These are phyloP conservation scores for Gallinago media DNA, from an alignment of 2,113 vertebrate genomes.

Conservation along the genomic window DNA sequence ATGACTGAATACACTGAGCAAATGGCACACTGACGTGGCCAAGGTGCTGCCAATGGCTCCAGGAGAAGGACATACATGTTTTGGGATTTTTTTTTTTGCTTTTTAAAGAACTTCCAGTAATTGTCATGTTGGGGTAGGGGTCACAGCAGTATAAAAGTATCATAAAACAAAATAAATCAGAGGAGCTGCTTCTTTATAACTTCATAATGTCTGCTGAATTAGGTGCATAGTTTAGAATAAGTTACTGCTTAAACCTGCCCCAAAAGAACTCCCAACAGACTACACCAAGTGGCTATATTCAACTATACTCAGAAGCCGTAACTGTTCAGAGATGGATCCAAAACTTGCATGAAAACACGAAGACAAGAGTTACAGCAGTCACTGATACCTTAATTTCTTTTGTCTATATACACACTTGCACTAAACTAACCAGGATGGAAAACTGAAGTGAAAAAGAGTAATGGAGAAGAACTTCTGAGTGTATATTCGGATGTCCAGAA, in stretches of 20 bases:
- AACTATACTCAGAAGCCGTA: background rate
- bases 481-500: background rate
- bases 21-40: background rate
- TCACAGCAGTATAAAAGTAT: background rate
- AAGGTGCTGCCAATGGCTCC: background rate
- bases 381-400: background rate
- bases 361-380: background rate
- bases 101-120: background rate
- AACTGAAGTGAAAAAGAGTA: background rate
- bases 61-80: background rate
- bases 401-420: background rate
- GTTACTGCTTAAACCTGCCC: background rate
- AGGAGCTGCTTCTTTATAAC: background rate
- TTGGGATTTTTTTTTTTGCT: accelerated
- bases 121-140: background rate
- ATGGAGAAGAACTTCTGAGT: background rate
- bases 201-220: background rate
- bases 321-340: background rate
- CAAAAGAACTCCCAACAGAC: background rate
- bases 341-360: background rate
- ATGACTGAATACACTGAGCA: background rate
- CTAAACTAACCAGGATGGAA: background rate
- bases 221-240: background rate
- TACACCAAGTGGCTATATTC: background rate
- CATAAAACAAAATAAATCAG: background rate